A percentile compares a stretch with the other conserved stretches of the same genome.
phyloP scores from a whole-genome alignment of 2,797 vertebrate genomes.

The Coilia nasus region DNA sequence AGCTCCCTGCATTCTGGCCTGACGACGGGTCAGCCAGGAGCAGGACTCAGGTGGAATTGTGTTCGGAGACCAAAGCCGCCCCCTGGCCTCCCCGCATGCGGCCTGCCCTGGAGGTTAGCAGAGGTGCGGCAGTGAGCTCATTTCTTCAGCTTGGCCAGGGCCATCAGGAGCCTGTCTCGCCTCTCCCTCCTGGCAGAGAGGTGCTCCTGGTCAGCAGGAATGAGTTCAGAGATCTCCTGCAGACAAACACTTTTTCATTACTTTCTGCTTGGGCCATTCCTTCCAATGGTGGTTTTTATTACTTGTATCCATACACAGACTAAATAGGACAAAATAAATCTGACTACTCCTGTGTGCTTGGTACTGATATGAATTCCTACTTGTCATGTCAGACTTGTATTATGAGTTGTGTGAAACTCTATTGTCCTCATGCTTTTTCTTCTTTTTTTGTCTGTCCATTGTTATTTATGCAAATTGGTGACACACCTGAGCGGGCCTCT shows the following conservation, averaged over 20 bases:
- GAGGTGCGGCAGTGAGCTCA: constrained; percentile 44
- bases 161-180: constrained; percentile 84
- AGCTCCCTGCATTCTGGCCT: constrained; percentile 1
- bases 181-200: constrained; percentile 81
- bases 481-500: too few species aligned
- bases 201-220: constrained; percentile 78
- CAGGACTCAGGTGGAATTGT: background rate
- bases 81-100: too few species aligned
- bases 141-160: constrained; percentile 85
- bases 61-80: background rate
- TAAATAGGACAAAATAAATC: too few species aligned
- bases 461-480: too few species aligned
- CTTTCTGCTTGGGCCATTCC: background rate
- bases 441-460: too few species aligned
- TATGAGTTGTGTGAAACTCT: too few species aligned
- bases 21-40: background rate
- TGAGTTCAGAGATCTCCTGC: constrained; percentile 84
- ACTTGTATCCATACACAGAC: too few species aligned
- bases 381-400: too few species aligned
- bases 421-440: too few species aligned
- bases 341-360: too few species aligned
- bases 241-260: constrained; percentile 14
- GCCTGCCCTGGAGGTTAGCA: background rate
- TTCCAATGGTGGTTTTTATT: too few species aligned
- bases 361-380: too few species aligned